These are phyloP conservation scores for Teleogryllus occipitalis DNA, from an alignment of 1,140 invertebrate species.

Conservation along the genomic window DNA sequence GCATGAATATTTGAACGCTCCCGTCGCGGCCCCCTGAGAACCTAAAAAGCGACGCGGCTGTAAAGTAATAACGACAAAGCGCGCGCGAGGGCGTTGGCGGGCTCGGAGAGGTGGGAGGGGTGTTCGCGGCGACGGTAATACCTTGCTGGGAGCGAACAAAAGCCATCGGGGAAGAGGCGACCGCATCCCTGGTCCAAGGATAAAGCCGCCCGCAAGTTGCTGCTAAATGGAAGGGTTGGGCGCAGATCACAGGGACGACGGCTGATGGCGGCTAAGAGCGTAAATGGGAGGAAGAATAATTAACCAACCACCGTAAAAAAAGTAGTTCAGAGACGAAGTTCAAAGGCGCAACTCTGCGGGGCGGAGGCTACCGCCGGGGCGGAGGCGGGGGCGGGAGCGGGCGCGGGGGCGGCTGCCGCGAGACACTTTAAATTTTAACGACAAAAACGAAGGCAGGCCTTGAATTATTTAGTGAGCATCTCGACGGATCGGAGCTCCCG, in stretches of 20 bases:
- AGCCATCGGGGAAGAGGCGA: background rate
- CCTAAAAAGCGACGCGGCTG: background rate
- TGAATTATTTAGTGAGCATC: background rate
- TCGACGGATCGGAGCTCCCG: background rate
- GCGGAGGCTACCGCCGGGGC: background rate
- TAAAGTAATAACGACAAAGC: conserved; percentile 5
- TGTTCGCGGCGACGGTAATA: background rate
- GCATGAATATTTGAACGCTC: background rate
- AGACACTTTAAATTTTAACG: conserved; percentile 1
- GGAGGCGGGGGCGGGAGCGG: too few species aligned
- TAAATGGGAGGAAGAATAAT: background rate
- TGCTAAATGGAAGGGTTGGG: background rate
- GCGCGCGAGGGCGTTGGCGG: background rate
- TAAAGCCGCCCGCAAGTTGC: background rate
- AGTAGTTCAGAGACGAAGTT: background rate
- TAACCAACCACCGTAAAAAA: background rate
- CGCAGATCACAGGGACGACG: background rate
- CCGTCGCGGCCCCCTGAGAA: background rate
- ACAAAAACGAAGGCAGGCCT: background rate
- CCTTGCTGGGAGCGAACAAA: background rate
- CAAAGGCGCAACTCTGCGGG: background rate
- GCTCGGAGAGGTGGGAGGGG: background rate
- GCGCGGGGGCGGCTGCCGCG: too few species aligned
- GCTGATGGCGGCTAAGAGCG: background rate
- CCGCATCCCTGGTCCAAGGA: background rate